Evolutionary conservation across 2,888 invertebrate genomes (phyloP), one percentile per base, ranked within the genome.

Genomic region (Glaucopsyche alexis): DNA sequence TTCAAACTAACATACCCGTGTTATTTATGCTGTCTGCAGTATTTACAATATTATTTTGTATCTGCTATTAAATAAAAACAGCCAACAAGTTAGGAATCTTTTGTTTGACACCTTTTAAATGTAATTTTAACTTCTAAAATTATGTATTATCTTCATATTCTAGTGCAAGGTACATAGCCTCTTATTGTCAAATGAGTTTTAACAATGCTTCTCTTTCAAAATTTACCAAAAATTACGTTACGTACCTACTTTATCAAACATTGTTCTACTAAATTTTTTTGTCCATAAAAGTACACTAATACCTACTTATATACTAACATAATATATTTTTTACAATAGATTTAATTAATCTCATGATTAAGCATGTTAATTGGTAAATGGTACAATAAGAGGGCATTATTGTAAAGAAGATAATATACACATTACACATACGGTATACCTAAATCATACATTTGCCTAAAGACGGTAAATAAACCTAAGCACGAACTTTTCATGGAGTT

Each of bases 371-470:
- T 55, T 55, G 19, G 29, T 60, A 60, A 29, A 60, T 7, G 14
- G 29, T 60, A 60, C 60, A 60, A 60, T 60, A 60, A 60, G 29
- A 60, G 60, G 60, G 60, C 60, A 60, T 60, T 60, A 60, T 38
- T 2, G 8, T 13, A 42, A 42, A 42, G 29, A 29, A 29, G 29
- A 55, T 29, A 55, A 19, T 55, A 55, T 55, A 4, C 55, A 55
- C 9, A 42, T 60, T 3, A 60, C 19, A 3, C 19, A 60, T 6
- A 9, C 29, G 2, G 40, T 60, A 19, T 29, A 60, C 29, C 29
- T 29, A 29, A 29, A 29, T 29, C 29, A 29, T 29, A 29, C 2
- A 29, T 3, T 29, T 2, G 0, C 2, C 1, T 29, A 29, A 29
- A 29, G 1, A 29, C 4, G 29, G 2, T 13, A 9, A 65, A 5